These are phyloP conservation scores for Silurus asotus DNA, from an alignment of 2,113 vertebrate genomes.

Conservation along the genomic window DNA sequence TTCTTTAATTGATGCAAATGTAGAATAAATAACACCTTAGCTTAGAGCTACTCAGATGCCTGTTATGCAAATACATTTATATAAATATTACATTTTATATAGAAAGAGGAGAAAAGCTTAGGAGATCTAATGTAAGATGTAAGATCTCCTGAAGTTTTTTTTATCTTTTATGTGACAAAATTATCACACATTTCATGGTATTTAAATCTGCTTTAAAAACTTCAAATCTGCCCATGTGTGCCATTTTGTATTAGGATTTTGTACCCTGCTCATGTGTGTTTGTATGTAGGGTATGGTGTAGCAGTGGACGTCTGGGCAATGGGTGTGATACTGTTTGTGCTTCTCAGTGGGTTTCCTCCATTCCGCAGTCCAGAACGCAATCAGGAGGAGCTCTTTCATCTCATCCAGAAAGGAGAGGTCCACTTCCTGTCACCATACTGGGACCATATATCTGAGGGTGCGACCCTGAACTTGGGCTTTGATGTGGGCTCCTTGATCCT, in stretches of 20 bases:
- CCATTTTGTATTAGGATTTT: background rate
- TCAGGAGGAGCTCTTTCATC: conserved; percentile 90
- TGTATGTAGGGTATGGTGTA: conserved; percentile 85
- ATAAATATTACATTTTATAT: too few species aligned
- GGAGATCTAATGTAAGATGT: background rate
- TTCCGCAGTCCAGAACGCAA: conserved; percentile 91
- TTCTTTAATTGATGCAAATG: background rate
- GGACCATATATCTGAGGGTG: conserved; percentile 92
- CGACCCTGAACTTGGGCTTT: conserved; percentile 45
- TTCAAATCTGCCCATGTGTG: background rate
- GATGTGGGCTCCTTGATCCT: background rate
- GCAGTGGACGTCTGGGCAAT: conserved; percentile 96
- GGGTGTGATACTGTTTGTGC: conserved; percentile 92
- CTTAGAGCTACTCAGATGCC: background rate
- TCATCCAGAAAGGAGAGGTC: conserved; percentile 87
- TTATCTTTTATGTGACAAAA: background rate
- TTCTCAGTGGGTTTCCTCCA: conserved; percentile 93
- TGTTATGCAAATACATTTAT: background rate
- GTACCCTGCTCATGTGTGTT: background rate
- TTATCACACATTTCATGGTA: background rate
- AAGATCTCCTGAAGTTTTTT: background rate
- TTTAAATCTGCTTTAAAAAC: background rate
- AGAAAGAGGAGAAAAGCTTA: background rate
- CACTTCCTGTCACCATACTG: conserved; percentile 92
- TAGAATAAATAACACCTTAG: background rate